Evolutionary conservation across 2,113 vertebrate genomes (phyloP).

Genomic region (Columba livia): DNA sequence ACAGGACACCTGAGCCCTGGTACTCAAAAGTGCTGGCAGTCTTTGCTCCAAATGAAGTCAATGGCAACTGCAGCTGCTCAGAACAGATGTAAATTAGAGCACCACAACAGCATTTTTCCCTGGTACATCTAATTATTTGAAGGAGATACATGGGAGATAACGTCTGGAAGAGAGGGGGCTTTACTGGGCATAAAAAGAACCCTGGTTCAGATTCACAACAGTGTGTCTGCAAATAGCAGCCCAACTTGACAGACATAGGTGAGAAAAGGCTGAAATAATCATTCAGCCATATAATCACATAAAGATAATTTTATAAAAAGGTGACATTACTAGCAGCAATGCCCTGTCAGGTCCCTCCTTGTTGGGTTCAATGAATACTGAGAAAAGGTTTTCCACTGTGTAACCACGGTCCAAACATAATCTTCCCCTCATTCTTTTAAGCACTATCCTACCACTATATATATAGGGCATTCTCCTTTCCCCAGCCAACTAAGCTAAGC

Average conservation of each 20-base stretch:
- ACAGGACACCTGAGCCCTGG: background rate
- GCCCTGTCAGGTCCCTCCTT: background rate
- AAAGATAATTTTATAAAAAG: background rate
- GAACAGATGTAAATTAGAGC: conserved; percentile 20
- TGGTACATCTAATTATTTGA: conserved; percentile 1
- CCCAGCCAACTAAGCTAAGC: background rate
- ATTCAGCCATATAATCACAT: background rate
- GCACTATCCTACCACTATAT: background rate
- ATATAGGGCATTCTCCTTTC: background rate
- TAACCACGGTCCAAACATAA: background rate
- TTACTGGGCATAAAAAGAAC: background rate
- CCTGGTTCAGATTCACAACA: background rate
- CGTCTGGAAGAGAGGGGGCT: background rate
- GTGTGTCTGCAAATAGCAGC: background rate
- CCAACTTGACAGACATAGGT: background rate
- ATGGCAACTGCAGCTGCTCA: conserved; percentile 16
- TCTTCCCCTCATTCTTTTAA: background rate
- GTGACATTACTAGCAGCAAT: background rate
- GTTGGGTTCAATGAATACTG: background rate
- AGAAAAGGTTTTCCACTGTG: background rate
- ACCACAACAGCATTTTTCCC: background rate
- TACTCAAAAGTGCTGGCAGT: background rate
- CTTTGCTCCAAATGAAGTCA: background rate
- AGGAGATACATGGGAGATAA: background rate
- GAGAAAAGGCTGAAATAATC: background rate